phyloP scores from a whole-genome alignment of 1,140 invertebrate species.

The Dendroctonus ponderosae region DNA sequence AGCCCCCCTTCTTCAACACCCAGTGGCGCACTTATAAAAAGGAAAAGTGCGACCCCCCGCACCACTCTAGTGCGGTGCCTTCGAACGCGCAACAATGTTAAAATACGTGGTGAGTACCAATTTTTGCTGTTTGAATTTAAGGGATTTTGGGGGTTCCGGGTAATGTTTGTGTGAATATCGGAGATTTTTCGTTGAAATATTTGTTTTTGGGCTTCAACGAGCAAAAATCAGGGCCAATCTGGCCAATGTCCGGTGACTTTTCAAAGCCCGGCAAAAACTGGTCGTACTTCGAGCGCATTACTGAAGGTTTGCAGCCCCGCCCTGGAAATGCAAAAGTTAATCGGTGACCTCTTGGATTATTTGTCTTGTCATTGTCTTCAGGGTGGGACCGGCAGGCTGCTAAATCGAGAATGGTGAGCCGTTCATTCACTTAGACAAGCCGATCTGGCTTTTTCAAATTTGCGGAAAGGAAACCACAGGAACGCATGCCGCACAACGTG shows the following conservation, averaged over 20 bases:
- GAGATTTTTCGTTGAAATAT: not conserved
- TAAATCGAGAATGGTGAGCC: no score
- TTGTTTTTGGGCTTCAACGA: not conserved
- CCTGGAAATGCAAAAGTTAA: constrained; percentile 13
- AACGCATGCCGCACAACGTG: no score
- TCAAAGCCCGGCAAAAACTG: constrained; percentile 1
- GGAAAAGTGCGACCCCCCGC: constrained; percentile 43
- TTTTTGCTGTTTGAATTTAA: not conserved
- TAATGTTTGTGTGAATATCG: not conserved
- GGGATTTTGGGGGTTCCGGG: no score
- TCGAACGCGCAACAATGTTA: constrained; percentile 40
- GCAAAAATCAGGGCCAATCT: no score
- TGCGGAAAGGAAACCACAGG: no score
- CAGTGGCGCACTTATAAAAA: constrained; percentile 42
- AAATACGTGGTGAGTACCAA: constrained; percentile 43
- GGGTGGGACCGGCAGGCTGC: no score
- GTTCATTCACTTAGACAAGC: no score
- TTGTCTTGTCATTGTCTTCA: no score
- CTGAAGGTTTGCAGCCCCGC: constrained; percentile 13
- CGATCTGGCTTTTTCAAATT: no score
- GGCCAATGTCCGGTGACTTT: no score
- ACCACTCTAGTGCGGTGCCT: constrained; percentile 43
- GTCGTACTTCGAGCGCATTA: constrained; percentile 10
- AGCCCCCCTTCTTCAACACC: constrained; percentile 41
- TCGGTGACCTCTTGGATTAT: not conserved